A percentile compares a stretch with the other conserved stretches of the same genome.
phyloP scores from a whole-genome alignment of 2,888 invertebrate species.

The Polylopha cassiicola region DNA sequence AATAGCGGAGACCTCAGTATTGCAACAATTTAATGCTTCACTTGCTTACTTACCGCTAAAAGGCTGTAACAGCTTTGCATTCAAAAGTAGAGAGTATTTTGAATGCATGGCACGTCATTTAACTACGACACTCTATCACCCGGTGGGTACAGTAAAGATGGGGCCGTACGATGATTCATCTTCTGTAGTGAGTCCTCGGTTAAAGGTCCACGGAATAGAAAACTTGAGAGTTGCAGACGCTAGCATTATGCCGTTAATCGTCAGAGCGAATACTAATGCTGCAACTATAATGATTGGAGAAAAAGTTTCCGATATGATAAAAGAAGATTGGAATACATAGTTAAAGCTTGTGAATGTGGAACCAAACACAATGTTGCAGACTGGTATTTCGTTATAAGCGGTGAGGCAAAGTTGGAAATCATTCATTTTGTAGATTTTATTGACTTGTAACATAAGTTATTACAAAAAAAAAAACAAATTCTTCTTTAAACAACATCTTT shows the following conservation, averaged over 20 bases:
- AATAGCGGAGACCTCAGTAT: slow-evolving; percentile 49
- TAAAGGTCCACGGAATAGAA: slow-evolving; percentile 78
- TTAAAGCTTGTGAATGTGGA: no score
- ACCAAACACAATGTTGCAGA: no score
- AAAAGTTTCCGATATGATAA: slow-evolving; percentile 82
- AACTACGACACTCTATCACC: slow-evolving; percentile 82
- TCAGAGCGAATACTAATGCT: slow-evolving; percentile 85
- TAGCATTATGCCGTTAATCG: slow-evolving; percentile 83
- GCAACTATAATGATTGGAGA: slow-evolving; percentile 88
- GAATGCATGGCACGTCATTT: slow-evolving; percentile 79
- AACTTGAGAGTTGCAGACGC: slow-evolving; percentile 83
- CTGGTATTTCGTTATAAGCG: no score
- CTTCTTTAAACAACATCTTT: no score
- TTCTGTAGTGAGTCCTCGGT: slow-evolving; percentile 79
- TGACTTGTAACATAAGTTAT: no score
- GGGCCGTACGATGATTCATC: slow-evolving; percentile 75
- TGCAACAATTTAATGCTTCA: slow-evolving; percentile 39
- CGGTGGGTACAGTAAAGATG: slow-evolving; percentile 83
- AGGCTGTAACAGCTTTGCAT: slow-evolving; percentile 13
- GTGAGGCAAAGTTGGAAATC: no score
- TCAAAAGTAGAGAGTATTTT: slow-evolving; percentile 78
- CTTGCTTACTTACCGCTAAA: slow-evolving; percentile 27
- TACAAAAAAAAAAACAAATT: no score
- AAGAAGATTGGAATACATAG: slow-evolving; percentile 44
- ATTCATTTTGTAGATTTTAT: no score